Base-by-base conservation (phyloP, 1,140 invertebrate species). In the Leptinotarsa lineolata region DNA sequence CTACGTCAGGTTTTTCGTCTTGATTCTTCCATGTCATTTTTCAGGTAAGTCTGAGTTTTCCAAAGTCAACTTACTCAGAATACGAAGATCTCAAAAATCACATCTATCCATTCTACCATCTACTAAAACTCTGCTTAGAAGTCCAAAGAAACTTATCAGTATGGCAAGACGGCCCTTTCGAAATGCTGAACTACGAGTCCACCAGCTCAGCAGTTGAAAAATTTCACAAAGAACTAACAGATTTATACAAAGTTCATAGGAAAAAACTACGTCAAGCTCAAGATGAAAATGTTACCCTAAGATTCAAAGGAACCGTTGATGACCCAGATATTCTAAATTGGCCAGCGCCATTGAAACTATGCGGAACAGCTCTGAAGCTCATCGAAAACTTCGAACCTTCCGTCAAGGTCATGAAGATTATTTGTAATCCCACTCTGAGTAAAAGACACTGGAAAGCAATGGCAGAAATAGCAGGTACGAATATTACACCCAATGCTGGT, bases 401-500 rank as follows among this genome's bases (percentile, higher is more conserved):
- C 77, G 88, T 97, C 61, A 92, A 92, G 63, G 86, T 96, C 61
- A 91, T 94, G 16, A 87, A 90, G 60, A 94, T 94, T 16, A 89
- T 97, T 84, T 96, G 95, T 81, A 97, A 97, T 86, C 90, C 92
- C 30, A 93, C 92, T 1, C 84, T 97, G 68, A 85, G 91, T 8
- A 89, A 93, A 75, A 87, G 94, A 45, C 95, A 98, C 84, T 97
- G 95, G 95, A 90, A 92, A 76, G 91, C 95, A 82, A 96, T 98
- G 90, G 94, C 94, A 0, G 86, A 88, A 48, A 91, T 96, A 65
- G 91, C 92, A 15, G 93, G 91, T 1, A 92, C 91, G 78, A 91
- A 95, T 83, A 86, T 98, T 58, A 94, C 92, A 3, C 95, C 95
- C 1, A 91, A 94, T 86, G 90, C 94, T 75, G 91, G 80, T 64